Percentiles rank a stretch among this genome's conserved stretches.
Conservation (phyloP, 2,797 vertebrate species). For the Leptatherina wallacei region DNA sequence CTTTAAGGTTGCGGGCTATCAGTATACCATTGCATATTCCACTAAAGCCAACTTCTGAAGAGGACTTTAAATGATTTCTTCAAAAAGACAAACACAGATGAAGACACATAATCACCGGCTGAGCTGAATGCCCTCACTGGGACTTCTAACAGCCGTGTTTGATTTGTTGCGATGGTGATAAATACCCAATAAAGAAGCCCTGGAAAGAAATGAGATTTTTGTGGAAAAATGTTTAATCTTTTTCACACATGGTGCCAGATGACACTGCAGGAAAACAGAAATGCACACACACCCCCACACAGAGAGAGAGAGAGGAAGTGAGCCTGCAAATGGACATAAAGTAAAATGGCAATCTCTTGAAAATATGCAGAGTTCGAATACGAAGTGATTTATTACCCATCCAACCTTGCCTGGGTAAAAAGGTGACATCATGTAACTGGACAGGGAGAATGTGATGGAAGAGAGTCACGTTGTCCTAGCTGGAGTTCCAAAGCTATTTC, state of each 20-base stretch:
- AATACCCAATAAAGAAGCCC: constrained; percentile 47
- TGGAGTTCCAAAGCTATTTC: constrained; percentile 41
- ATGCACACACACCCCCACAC: constrained; percentile 13
- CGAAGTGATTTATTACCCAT: constrained; percentile 41
- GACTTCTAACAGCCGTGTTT: constrained; percentile 57
- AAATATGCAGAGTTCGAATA: constrained; percentile 35
- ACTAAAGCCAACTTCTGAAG: constrained; percentile 3
- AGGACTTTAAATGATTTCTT: constrained; percentile 12
- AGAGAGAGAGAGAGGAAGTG: not conserved
- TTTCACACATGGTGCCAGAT: constrained; percentile 59
- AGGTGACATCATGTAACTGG: constrained; percentile 18
- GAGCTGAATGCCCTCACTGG: constrained; percentile 26
- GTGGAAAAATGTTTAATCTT: constrained; percentile 62
- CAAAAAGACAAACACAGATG: constrained; percentile 13
- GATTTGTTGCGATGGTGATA: constrained; percentile 64
- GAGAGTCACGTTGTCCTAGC: constrained; percentile 7
- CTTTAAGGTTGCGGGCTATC: not conserved
- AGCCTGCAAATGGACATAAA: constrained; percentile 12
- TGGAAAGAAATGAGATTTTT: constrained; percentile 55
- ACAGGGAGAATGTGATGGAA: constrained; percentile 11
- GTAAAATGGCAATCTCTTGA: constrained; percentile 24
- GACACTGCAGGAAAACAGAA: constrained; percentile 29
- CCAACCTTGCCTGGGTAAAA: constrained; percentile 18
- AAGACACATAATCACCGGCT: constrained; percentile 16
- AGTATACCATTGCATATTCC: not conserved